These are phyloP conservation scores for Xylocopa sonorina DNA, from an alignment of 1,140 invertebrate genomes.

Conservation along the genomic window DNA sequence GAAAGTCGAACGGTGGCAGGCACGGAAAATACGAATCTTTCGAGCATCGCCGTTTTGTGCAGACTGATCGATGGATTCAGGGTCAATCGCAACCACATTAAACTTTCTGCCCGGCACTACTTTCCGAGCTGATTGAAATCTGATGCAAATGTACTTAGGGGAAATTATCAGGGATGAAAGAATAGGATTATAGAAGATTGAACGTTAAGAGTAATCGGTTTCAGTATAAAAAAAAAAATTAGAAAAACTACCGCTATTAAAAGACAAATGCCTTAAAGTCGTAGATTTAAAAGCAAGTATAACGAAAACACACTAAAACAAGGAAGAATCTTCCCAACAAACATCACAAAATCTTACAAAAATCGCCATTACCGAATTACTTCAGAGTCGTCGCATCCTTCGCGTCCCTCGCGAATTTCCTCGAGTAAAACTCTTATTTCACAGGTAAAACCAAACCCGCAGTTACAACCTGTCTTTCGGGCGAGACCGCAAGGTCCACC, in stretches of 20 bases:
- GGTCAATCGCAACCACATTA: slow-evolving; percentile 41
- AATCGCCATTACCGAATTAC: not conserved
- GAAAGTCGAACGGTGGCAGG: slow-evolving; percentile 76
- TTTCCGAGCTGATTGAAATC: not conserved
- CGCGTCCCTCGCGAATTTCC: not conserved
- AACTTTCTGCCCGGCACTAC: not conserved
- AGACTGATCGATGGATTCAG: slow-evolving; percentile 61
- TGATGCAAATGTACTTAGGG: not conserved
- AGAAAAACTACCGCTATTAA: too few species aligned
- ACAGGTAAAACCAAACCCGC: slow-evolving; percentile 68
- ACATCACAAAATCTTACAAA: too few species aligned
- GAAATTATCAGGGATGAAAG: not conserved
- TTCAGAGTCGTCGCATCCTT: too few species aligned
- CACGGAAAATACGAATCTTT: slow-evolving; percentile 69
- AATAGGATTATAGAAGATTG: too few species aligned
- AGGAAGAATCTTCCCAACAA: too few species aligned
- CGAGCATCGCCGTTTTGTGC: slow-evolving; percentile 71
- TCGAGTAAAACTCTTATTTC: slow-evolving; percentile 40
- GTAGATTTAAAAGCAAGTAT: too few species aligned
- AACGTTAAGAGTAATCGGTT: too few species aligned
- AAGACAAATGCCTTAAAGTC: too few species aligned
- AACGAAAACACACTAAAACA: too few species aligned
- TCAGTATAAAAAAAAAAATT: too few species aligned
- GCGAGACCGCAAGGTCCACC: slow-evolving; percentile 65
- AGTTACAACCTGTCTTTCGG: slow-evolving; percentile 63